These are phyloP conservation scores for Drosophila melanosoma DNA, from an alignment of 2,888 invertebrate genomes.

Conservation along the genomic window DNA sequence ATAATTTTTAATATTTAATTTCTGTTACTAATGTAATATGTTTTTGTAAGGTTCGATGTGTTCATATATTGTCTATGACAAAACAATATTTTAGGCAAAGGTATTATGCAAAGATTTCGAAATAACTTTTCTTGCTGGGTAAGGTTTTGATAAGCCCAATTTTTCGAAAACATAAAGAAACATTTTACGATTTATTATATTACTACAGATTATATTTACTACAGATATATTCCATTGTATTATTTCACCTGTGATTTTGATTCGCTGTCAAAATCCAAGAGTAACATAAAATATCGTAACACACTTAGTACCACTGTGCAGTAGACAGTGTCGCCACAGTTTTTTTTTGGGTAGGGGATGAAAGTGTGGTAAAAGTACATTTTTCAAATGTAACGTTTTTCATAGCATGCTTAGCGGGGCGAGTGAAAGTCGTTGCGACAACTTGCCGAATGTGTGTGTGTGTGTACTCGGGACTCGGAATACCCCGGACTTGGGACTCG, in stretches of 20 bases:
- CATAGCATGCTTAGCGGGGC: conserved; percentile 65
- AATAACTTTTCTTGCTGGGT: not conserved
- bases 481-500: conserved; percentile 10
- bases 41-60: no score
- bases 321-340: conserved; percentile 11
- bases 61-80: not conserved
- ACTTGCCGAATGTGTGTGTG: conserved; percentile 20
- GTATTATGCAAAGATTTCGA: not conserved
- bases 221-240: not conserved
- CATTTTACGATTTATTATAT: no score
- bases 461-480: conserved; percentile 6
- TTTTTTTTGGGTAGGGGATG: not conserved
- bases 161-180: not conserved
- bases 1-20: not conserved
- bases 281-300: not conserved
- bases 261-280: not conserved
- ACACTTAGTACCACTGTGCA: conserved; percentile 24
- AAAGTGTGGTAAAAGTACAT: conserved; percentile 75
- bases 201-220: no score
- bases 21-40: not conserved
- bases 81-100: not conserved
- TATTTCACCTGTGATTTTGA: not conserved
- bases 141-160: not conserved
- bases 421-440: conserved; percentile 63
- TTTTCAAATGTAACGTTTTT: conserved; percentile 81